Percentiles rank a stretch among this genome's conserved stretches.
Conservation (phyloP, 2,888 invertebrate species). For the Erebia aethiops region DNA sequence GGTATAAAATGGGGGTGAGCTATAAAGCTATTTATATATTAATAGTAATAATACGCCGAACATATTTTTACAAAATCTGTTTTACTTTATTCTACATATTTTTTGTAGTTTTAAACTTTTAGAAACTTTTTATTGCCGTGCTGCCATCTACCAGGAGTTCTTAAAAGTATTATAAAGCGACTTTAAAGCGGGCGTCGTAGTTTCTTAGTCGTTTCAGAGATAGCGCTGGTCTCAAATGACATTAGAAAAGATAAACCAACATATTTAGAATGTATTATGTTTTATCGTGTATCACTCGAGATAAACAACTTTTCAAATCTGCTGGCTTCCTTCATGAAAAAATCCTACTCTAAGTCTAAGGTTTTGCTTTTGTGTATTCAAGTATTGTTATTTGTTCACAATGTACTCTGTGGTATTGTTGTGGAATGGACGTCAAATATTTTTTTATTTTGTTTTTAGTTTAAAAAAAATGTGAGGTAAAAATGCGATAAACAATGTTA, state of each 20-base stretch:
- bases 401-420: conserved; percentile 12
- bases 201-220: conserved; percentile 14
- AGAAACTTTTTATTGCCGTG: neutral
- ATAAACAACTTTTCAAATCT: conserved; percentile 19
- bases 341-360: too few relatives aligned
- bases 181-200: neutral
- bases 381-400: too few relatives aligned
- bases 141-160: neutral
- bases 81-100: too few relatives aligned
- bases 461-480: neutral
- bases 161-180: neutral
- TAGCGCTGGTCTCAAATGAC: conserved; percentile 13
- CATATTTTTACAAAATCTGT: too few relatives aligned
- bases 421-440: conserved; percentile 32
- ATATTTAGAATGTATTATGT: conserved; percentile 9
- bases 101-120: neutral
- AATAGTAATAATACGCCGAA: too few relatives aligned
- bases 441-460: conserved; percentile 23
- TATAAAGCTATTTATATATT: neutral
- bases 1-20: neutral
- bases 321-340: conserved; percentile 18
- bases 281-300: neutral
- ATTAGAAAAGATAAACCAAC: conserved; percentile 16
- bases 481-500: conserved; percentile 36
- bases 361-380: neutral